Conservation (phyloP, 2,888 invertebrate genomes). For the Didymodactylos carnosus region DNA sequence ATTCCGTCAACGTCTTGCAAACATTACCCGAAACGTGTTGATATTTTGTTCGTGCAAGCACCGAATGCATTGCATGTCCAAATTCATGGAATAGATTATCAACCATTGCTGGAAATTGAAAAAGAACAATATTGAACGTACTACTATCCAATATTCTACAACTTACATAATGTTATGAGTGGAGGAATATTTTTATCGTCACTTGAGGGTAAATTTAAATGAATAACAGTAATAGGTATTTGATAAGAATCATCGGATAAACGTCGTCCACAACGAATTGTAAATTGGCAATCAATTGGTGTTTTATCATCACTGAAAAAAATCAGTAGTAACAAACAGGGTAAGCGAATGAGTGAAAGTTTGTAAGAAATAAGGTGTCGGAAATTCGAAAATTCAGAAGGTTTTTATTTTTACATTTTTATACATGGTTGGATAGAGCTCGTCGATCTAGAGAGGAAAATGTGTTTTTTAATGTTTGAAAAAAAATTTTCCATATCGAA, state of each 20-base stretch:
- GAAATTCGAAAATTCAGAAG: too few relatives aligned
- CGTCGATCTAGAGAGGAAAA: not conserved
- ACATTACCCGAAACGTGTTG: conserved; percentile 63
- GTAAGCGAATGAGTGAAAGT: conserved; percentile 4
- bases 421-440: too few relatives aligned
- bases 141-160: not conserved
- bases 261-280: conserved; percentile 74
- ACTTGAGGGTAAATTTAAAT: conserved; percentile 63
- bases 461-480: too few relatives aligned
- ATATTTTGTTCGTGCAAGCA: conserved; percentile 78
- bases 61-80: conserved; percentile 96
- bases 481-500: not conserved
- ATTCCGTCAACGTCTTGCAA: too few relatives aligned
- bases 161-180: not conserved
- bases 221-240: conserved; percentile 73
- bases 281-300: conserved; percentile 82
- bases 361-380: too few relatives aligned
- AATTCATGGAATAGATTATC: conserved; percentile 96
- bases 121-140: not conserved
- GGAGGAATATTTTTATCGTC: conserved; percentile 42
- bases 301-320: not conserved
- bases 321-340: too few relatives aligned
- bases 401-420: too few relatives aligned
- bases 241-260: conserved; percentile 26
- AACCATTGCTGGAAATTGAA: conserved; percentile 35